These are phyloP conservation scores for Hymenopus coronatus DNA, from an alignment of 2,888 invertebrate species.

Conservation along the genomic window DNA sequence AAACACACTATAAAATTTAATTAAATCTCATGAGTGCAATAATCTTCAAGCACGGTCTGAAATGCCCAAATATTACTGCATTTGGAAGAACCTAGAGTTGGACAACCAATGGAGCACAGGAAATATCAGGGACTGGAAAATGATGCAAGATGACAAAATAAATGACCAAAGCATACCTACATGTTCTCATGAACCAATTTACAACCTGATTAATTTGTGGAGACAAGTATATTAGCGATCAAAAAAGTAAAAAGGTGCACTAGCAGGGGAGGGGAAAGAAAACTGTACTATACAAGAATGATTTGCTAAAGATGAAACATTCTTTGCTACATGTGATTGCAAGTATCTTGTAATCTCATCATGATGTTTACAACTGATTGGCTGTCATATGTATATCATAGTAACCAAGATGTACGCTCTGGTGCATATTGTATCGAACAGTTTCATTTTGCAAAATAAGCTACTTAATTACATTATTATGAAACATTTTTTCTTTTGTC, in stretches of 20 bases:
- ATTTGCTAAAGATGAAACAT: too few species aligned
- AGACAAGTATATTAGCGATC: not conserved
- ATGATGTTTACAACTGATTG: too few species aligned
- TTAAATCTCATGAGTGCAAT: not conserved
- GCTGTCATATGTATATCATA: too few species aligned
- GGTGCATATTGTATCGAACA: too few species aligned
- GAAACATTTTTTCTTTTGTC: too few species aligned
- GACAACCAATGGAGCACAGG: not conserved
- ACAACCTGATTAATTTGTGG: not conserved
- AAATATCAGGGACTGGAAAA: not conserved
- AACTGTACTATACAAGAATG: not conserved
- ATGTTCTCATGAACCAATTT: not conserved
- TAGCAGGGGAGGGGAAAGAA: not conserved
- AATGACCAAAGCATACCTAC: not conserved
- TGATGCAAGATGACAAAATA: not conserved
- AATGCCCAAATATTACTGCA: not conserved
- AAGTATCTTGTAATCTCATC: not conserved
- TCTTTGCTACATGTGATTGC: not conserved
- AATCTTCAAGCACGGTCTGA: not conserved
- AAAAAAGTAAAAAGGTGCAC: not conserved
- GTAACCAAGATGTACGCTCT: too few species aligned
- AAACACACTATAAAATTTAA: not conserved
- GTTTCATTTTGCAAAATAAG: too few species aligned
- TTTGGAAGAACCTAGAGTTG: not conserved
- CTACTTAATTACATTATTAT: too few species aligned